phyloP scores from a whole-genome alignment of 2,888 invertebrate genomes.

The Furcula furcula region DNA sequence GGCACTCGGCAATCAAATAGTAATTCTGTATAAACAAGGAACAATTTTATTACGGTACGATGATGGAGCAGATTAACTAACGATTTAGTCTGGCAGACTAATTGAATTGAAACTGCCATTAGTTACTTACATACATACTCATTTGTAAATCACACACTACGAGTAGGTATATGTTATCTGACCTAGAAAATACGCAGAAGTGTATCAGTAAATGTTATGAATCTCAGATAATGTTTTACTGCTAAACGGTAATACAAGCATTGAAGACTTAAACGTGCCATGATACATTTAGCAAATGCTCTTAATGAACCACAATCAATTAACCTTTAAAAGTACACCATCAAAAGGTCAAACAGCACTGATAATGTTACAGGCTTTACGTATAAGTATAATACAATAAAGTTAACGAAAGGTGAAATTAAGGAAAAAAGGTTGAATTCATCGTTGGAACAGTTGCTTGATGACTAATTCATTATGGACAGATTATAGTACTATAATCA shows the following conservation, averaged over 20 bases:
- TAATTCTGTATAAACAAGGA: slow-evolving; percentile 47
- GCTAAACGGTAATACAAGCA: slow-evolving; percentile 4
- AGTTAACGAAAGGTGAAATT: no score
- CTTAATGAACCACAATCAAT: slow-evolving; percentile 30
- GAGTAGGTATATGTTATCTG: background rate
- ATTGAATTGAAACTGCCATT: slow-evolving; percentile 49
- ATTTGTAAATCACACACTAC: slow-evolving; percentile 25
- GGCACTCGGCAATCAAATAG: slow-evolving; percentile 35
- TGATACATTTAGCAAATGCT: slow-evolving; percentile 27
- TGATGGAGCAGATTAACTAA: slow-evolving; percentile 54
- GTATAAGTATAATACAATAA: no score
- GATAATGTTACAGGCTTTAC: no score
- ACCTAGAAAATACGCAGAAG: background rate
- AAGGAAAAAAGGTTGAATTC: no score
- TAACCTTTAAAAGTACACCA: slow-evolving; percentile 46
- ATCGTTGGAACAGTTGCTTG: slow-evolving; percentile 28
- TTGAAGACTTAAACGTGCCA: slow-evolving; percentile 22
- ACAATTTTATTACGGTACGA: slow-evolving; percentile 51
- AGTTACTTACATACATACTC: slow-evolving; percentile 23
- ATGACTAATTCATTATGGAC: slow-evolving; percentile 35
- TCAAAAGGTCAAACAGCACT: slow-evolving; percentile 27
- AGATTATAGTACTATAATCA: slow-evolving; percentile 49
- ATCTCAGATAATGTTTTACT: background rate
- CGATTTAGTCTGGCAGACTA: slow-evolving; percentile 44
- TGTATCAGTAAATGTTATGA: background rate